Evolutionary conservation across 2,797 vertebrate species (phyloP).

Genomic region (Poeciliopsis presidionis): DNA sequence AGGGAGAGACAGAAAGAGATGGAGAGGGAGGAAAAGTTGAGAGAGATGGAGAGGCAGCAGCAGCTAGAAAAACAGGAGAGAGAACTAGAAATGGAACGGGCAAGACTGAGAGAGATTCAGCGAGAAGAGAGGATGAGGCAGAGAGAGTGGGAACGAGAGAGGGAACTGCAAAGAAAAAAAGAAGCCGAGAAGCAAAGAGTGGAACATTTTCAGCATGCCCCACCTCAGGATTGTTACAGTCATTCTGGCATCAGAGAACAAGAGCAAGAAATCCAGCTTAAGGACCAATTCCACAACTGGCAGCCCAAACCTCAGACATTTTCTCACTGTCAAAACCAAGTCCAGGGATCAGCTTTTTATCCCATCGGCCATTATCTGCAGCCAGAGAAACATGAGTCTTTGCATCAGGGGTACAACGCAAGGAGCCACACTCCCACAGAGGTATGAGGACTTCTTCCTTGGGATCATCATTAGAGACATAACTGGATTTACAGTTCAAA

Average conservation of each 20-base stretch:
- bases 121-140: constrained; percentile 44
- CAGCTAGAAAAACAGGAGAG: constrained; percentile 59
- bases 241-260: constrained; percentile 32
- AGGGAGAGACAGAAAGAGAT: constrained; percentile 61
- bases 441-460: constrained; percentile 55
- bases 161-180: constrained; percentile 35
- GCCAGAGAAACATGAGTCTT: constrained; percentile 45
- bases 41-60: constrained; percentile 48
- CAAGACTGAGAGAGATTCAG: constrained; percentile 47
- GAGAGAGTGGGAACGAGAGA: constrained; percentile 52
- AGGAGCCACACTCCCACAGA: constrained; percentile 74
- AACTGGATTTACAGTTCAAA: neutral
- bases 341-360: constrained; percentile 75
- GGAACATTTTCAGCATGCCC: constrained; percentile 38
- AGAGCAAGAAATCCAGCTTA: constrained; percentile 42
- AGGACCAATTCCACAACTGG: constrained; percentile 37
- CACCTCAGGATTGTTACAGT: constrained; percentile 48
- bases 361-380: constrained; percentile 54
- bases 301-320: constrained; percentile 33
- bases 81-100: constrained; percentile 48
- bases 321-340: constrained; percentile 35
- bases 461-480: neutral
- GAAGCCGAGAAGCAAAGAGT: constrained; percentile 40
- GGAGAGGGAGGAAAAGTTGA: constrained; percentile 52
- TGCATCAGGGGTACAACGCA: constrained; percentile 43